Percentiles rank a stretch among this genome's conserved stretches.
Conservation (phyloP, 2,888 invertebrate species). For the Calameuta filiformis region DNA sequence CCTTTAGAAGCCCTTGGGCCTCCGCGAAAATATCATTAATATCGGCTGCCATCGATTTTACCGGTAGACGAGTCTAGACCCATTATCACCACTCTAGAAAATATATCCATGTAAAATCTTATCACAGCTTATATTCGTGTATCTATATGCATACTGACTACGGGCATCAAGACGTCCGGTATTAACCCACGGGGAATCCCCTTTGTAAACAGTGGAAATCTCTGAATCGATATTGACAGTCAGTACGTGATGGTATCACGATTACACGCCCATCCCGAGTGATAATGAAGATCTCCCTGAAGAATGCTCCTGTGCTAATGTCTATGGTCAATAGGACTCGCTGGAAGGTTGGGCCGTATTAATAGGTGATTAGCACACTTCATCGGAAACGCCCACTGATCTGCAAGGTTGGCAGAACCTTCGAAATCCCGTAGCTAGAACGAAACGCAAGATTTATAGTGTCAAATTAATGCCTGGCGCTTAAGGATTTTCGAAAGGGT, state of each 20-base stretch:
- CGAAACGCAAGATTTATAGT: not conserved
- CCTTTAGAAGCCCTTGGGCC: not conserved
- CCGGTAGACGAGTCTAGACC: not conserved
- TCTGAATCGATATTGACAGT: not conserved
- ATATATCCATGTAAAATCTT: not conserved
- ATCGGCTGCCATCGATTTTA: not conserved
- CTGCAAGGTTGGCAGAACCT: constrained; percentile 26
- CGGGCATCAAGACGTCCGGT: not conserved
- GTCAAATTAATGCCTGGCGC: not conserved
- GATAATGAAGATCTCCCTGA: constrained; percentile 30
- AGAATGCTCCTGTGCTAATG: constrained; percentile 23
- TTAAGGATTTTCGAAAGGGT: not conserved
- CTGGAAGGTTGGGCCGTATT: constrained; percentile 29
- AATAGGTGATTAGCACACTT: constrained; percentile 54
- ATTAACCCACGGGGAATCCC: not conserved
- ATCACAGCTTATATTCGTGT: not conserved
- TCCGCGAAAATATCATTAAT: constrained; percentile 1
- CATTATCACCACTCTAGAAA: not conserved
- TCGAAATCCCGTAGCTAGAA: not conserved
- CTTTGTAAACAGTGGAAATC: not conserved
- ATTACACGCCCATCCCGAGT: constrained; percentile 15
- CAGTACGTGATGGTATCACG: constrained; percentile 4
- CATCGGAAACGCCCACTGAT: constrained; percentile 44
- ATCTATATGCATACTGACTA: not conserved
- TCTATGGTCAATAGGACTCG: constrained; percentile 31